These are phyloP conservation scores for Burhinus oedicnemus DNA, from an alignment of 2,113 vertebrate genomes.

Conservation along the genomic window DNA sequence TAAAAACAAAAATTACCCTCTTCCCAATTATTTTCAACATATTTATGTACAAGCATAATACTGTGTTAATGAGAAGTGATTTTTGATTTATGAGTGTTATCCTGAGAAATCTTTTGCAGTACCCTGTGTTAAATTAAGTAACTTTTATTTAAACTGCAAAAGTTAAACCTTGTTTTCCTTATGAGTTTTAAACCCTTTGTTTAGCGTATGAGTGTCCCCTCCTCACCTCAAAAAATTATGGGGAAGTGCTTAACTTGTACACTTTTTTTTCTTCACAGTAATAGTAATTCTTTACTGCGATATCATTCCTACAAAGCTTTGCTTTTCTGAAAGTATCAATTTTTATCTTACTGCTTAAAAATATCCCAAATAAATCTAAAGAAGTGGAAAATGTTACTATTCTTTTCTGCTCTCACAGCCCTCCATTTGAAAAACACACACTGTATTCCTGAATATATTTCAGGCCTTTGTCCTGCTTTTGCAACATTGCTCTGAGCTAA, in stretches of 20 bases:
- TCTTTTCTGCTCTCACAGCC: neutral
- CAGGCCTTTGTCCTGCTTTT: neutral
- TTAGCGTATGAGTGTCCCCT: neutral
- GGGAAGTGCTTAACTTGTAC: neutral
- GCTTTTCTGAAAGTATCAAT: neutral
- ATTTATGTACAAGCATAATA: rapidly evolving
- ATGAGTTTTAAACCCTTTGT: neutral
- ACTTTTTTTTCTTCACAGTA: neutral
- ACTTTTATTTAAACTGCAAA: neutral
- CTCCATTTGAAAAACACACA: neutral
- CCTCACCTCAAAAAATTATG: neutral
- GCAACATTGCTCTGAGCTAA: neutral
- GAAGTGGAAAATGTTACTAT: neutral
- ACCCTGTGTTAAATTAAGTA: neutral
- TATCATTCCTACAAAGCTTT: neutral
- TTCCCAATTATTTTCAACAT: neutral
- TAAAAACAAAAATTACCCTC: rapidly evolving
- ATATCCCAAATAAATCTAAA: neutral
- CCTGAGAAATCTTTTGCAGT: neutral
- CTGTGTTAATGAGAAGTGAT: neutral
- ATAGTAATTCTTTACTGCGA: neutral
- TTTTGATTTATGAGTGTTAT: neutral
- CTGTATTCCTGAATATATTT: neutral
- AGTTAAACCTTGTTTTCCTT: neutral
- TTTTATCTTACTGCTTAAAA: neutral